Evolutionary conservation across 1,140 invertebrate genomes (phyloP).

Genomic region (Sinonovacula constricta): DNA sequence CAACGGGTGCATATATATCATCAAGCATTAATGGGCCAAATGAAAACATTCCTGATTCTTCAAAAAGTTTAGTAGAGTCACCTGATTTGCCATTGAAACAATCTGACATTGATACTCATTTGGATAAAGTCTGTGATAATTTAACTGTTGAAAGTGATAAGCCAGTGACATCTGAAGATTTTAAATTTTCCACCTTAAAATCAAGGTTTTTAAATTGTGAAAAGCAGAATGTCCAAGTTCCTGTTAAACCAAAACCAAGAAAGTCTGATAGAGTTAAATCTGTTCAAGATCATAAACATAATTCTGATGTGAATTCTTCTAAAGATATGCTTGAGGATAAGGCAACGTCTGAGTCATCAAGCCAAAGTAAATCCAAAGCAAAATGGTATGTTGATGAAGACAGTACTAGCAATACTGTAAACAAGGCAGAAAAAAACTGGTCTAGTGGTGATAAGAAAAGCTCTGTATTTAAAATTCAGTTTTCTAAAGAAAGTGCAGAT

Average conservation of each 20-base stretch:
- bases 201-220: conserved; percentile 20
- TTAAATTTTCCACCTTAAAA: conserved; percentile 18
- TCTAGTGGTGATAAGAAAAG: not conserved
- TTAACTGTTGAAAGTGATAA: not conserved
- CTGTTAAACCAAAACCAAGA: conserved; percentile 26
- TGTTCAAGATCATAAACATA: not conserved
- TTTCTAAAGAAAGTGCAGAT: conserved; percentile 8
- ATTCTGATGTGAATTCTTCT: not conserved
- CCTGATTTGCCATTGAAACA: not conserved
- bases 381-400: conserved; percentile 12
- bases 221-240: not conserved
- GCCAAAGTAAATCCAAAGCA: not conserved
- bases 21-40: not conserved
- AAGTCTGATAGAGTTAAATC: not conserved
- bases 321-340: not conserved
- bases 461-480: conserved; percentile 7
- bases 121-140: conserved; percentile 21
- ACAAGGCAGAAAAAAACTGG: not conserved
- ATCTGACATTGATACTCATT: not conserved
- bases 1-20: not conserved
- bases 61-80: not conserved
- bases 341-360: not conserved
- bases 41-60: not conserved
- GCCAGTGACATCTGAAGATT: conserved; percentile 7
- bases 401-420: not conserved